Conservation (phyloP, 2,113 vertebrate genomes). For the Cebus imitator region DNA sequence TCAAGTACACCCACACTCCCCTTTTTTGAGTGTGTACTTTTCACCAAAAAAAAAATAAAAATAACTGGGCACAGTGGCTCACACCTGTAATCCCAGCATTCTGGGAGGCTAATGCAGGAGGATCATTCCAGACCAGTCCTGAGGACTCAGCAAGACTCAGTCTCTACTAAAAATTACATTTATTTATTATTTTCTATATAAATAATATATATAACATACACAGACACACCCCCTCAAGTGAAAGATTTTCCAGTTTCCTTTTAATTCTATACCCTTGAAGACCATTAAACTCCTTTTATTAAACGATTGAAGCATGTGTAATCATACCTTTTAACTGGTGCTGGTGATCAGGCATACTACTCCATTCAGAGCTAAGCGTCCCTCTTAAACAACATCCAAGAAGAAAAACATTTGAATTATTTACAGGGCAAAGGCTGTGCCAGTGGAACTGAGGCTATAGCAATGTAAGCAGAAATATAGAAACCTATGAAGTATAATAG, state of each 20-base stretch:
- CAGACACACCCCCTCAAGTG: not conserved
- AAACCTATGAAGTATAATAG: not conserved
- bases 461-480: not conserved
- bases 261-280: conserved; percentile 21
- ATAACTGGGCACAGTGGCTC: no score
- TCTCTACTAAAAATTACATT: no score
- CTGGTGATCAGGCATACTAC: not conserved
- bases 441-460: not conserved
- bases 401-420: not conserved
- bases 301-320: not conserved
- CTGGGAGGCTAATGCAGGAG: no score
- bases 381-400: not conserved
- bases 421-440: not conserved
- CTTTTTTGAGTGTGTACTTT: no score
- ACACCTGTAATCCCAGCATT: no score
- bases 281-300: not conserved
- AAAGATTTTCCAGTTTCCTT: conserved; percentile 28
- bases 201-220: no score
- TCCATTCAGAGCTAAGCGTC: not conserved
- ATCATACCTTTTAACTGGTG: not conserved
- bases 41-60: no score
- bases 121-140: no score
- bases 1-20: no score
- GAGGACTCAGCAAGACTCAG: no score
- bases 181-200: no score